A percentile compares a stretch with the other conserved stretches of the same genome.
These are phyloP conservation scores for Pogonocichla stellata DNA, from an alignment of 2,113 vertebrate genomes.

Conservation along the genomic window DNA sequence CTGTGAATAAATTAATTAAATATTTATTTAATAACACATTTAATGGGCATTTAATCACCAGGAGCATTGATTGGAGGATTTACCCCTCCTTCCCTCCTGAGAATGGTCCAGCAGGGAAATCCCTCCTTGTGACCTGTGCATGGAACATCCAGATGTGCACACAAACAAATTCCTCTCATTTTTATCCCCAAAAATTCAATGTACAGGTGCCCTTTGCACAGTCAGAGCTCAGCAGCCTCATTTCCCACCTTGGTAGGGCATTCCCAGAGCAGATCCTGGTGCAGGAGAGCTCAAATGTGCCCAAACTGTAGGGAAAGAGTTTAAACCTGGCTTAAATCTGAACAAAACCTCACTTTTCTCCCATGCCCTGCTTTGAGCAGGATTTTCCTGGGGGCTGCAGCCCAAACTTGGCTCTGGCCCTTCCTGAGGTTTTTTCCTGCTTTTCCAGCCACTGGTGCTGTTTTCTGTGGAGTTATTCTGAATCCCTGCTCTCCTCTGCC, in stretches of 20 bases:
- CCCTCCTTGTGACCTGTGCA: rapidly evolving
- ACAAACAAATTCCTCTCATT: neutral
- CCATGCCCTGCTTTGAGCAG: neutral
- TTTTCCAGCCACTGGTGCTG: neutral
- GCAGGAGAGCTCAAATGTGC: neutral
- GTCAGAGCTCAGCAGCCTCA: neutral
- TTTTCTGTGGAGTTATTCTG: neutral
- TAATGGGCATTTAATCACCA: neutral
- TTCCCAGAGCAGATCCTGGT: neutral
- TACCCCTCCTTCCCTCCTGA: neutral
- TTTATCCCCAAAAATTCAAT: rapidly evolving
- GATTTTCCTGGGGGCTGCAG: neutral
- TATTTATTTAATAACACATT: neutral
- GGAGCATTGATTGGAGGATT: neutral
- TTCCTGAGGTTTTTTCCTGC: neutral
- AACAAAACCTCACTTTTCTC: neutral
- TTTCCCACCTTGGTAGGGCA: neutral
- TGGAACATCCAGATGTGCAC: neutral
- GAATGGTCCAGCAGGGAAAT: neutral
- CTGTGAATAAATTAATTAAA: neutral
- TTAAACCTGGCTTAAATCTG: neutral
- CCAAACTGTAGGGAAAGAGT: neutral
- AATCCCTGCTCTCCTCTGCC: neutral
- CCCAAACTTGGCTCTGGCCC: neutral
- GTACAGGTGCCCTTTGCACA: rapidly evolving